phyloP scores from a whole-genome alignment of 2,797 vertebrate species.

The Poecilia wingei region DNA sequence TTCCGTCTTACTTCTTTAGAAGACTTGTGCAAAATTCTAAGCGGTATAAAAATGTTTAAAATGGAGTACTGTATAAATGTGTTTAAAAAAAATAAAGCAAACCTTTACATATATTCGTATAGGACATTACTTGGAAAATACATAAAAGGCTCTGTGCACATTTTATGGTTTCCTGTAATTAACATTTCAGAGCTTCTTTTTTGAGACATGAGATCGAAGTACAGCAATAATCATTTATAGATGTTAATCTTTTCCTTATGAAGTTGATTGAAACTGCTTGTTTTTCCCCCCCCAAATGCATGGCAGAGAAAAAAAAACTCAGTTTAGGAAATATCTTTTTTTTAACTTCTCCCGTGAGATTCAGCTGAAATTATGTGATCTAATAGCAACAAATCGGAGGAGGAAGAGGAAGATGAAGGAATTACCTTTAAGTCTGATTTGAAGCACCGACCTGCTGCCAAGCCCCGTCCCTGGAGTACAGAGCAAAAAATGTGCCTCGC shows the following conservation, averaged over 20 bases:
- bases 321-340: slow-evolving; percentile 23
- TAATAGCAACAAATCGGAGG: slow-evolving; percentile 22
- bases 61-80: too few relatives aligned
- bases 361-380: slow-evolving; percentile 19
- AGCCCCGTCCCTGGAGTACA: slow-evolving; percentile 59
- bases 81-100: too few relatives aligned
- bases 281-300: slow-evolving; percentile 33
- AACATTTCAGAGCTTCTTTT: slow-evolving; percentile 25
- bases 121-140: too few relatives aligned
- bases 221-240: slow-evolving; percentile 22
- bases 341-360: slow-evolving; percentile 42
- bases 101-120: too few relatives aligned
- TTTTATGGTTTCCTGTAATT: slow-evolving; percentile 34
- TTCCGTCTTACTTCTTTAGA: too few relatives aligned
- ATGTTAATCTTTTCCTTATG: slow-evolving; percentile 35
- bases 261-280: slow-evolving; percentile 31
- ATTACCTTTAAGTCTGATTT: slow-evolving; percentile 49
- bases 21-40: too few relatives aligned
- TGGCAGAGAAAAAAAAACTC: neutral
- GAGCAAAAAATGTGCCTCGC: slow-evolving; percentile 52
- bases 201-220: slow-evolving; percentile 23
- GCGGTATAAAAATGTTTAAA: too few relatives aligned
- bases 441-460: slow-evolving; percentile 61
- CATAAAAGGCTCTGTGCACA: too few relatives aligned
- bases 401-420: neutral